A percentile compares a stretch with the other conserved stretches of the same genome.
These are phyloP conservation scores for Channa striata DNA, from an alignment of 2,797 vertebrate genomes.

Conservation along the genomic window DNA sequence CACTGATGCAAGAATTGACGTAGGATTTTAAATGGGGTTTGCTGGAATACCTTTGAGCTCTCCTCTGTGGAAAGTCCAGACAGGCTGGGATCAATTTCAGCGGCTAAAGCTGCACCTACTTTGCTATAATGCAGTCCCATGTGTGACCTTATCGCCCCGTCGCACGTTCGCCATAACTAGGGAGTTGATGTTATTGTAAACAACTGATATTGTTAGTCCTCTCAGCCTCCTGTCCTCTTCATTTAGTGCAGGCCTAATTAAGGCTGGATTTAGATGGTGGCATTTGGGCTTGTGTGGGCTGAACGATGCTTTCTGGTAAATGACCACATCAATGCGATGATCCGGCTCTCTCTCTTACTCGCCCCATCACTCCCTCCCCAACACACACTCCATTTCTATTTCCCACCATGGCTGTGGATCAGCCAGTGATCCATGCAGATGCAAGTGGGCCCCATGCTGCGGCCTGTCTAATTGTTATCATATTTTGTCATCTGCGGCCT, in stretches of 20 bases:
- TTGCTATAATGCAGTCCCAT: constrained; percentile 72
- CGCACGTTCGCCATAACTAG: constrained; percentile 73
- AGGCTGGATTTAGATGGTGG: constrained; percentile 77
- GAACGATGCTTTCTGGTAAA: constrained; percentile 74
- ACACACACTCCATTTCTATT: constrained; percentile 37
- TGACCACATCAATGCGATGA: constrained; percentile 78
- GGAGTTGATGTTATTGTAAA: constrained; percentile 75
- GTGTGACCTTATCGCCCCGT: constrained; percentile 79
- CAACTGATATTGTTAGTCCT: constrained; percentile 76
- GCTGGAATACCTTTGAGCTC: constrained; percentile 13
- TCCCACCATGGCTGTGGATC: constrained; percentile 27
- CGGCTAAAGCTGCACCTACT: constrained; percentile 67
- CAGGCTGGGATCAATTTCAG: constrained; percentile 60
- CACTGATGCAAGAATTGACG: neutral
- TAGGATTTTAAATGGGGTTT: constrained; percentile 33
- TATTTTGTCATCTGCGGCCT: constrained; percentile 73
- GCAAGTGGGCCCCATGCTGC: constrained; percentile 6
- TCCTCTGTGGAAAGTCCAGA: constrained; percentile 25
- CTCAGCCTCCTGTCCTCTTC: constrained; percentile 67
- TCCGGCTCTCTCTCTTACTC: constrained; percentile 51
- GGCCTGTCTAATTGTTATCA: constrained; percentile 77
- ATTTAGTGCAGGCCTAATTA: constrained; percentile 69
- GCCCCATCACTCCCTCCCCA: constrained; percentile 13
- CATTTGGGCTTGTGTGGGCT: constrained; percentile 78
- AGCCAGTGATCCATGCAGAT: constrained; percentile 73